Evolutionary conservation across 2,797 vertebrate genomes (phyloP).

Genomic region (Antennarius maculatus): DNA sequence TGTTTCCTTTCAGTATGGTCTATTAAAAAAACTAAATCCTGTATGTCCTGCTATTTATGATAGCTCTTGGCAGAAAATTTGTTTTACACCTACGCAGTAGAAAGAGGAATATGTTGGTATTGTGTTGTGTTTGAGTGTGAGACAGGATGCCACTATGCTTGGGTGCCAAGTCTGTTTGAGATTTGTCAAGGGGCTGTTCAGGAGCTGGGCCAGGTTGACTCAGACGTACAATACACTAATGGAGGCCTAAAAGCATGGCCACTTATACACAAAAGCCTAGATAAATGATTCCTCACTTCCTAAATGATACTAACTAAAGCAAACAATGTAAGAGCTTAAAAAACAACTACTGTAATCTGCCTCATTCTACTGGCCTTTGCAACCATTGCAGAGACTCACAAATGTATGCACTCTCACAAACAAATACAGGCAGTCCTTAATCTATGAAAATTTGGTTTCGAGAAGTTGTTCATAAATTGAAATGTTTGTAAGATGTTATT

Average conservation of each 20-base stretch:
- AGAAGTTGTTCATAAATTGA: too few species aligned
- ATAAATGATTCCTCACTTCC: conserved; percentile 17
- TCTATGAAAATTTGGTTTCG: too few species aligned
- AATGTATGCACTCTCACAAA: conserved; percentile 4
- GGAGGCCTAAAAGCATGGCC: conserved; percentile 20
- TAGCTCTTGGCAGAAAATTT: too few species aligned
- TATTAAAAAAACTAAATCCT: too few species aligned
- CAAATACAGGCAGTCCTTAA: too few species aligned
- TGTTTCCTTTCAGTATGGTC: too few species aligned
- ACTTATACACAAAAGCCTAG: not conserved
- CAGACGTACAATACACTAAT: conserved; percentile 31
- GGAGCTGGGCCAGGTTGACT: conserved; percentile 32
- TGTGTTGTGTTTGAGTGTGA: too few species aligned
- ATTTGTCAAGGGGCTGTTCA: conserved; percentile 13
- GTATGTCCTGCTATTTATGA: too few species aligned
- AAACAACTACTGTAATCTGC: conserved; percentile 26
- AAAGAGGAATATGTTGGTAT: too few species aligned
- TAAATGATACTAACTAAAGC: conserved; percentile 41
- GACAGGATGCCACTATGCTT: not conserved
- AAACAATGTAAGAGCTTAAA: conserved; percentile 19
- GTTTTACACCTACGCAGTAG: too few species aligned
- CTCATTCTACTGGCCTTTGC: conserved; percentile 19
- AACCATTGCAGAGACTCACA: conserved; percentile 4
- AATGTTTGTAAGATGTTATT: too few species aligned
- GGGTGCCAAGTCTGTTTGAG: conserved; percentile 13